Evolutionary conservation across 2,888 invertebrate genomes (phyloP).

Genomic region (Latrodectus elegans): DNA sequence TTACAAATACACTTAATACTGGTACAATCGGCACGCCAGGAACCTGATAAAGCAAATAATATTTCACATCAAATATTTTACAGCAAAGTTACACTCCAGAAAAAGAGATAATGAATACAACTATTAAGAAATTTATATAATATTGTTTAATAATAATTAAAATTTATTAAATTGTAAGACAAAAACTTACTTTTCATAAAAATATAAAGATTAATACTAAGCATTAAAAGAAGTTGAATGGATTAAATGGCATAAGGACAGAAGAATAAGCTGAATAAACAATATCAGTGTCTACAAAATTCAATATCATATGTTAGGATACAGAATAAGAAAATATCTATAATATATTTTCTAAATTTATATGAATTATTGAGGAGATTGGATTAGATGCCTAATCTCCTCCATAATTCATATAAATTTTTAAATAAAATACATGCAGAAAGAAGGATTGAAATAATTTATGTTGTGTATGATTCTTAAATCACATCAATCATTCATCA

Average conservation of each 20-base stretch:
- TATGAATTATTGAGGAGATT: too few species aligned
- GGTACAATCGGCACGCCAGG: constrained; percentile 89
- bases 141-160: not conserved
- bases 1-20: constrained; percentile 86
- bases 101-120: not conserved
- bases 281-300: too few species aligned
- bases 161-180: not conserved
- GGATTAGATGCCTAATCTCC: too few species aligned
- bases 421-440: too few species aligned
- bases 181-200: not conserved
- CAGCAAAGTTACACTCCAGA: not conserved
- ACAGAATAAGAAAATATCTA: too few species aligned
- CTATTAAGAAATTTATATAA: not conserved
- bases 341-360: too few species aligned
- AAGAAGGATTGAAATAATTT: too few species aligned
- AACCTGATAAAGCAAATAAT: constrained; percentile 79
- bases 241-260: not conserved
- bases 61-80: not conserved
- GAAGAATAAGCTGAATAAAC: too few species aligned
- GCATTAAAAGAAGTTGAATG: not conserved
- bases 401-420: too few species aligned
- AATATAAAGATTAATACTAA: not conserved
- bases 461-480: too few species aligned
- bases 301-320: too few species aligned
- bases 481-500: too few species aligned